Base-by-base conservation (phyloP, 2,888 invertebrate species). In the Bedellia somnulentella region DNA sequence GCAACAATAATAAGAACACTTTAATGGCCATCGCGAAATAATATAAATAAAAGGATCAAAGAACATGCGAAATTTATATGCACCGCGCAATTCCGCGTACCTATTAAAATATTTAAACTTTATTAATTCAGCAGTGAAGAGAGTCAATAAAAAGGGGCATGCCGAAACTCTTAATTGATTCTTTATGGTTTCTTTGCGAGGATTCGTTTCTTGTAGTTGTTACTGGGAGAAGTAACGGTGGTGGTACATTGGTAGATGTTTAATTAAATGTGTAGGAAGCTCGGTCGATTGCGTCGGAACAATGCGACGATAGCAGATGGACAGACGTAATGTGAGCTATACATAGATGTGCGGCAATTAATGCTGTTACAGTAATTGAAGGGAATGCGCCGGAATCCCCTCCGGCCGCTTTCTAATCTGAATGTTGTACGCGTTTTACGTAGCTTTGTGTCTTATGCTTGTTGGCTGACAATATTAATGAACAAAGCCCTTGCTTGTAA, bases 1-100 rank as follows among this genome's bases (percentile, higher is more conserved):
- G 54, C 57, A 49, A 56, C 57, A 50, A 57, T 40, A 41, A 46
- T 47, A 37, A 39, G 46, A 40, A 46, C 50, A 47, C 52, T 49
- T 48, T 55, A 46, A 33, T 32, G 40, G 36, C 44, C 46, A 52
- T 56, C 54, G 51, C 46, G 45, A 50, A 50, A 43, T 45, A 47
- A 50, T 46, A 46, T 44, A 49, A 47, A 41, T 45, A 28, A 32
- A 38, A 10, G n/a, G 10, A 27, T 15, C 3, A 15, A 27, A 10
- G 2, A n/a, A 40, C 40, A 43, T 39, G 38, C 41, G 39, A 45
- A 43, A 35, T 16, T 2, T 5, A 27, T 5, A 27, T 25, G 25
- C 27, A 27, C 6, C 5, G 27, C 27, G 17, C 5, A 8, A 15
- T 11, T 14, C 26, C n/a, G 15, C 5, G 9, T 11, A 14, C n/a